Evolutionary conservation across 2,113 vertebrate genomes (phyloP).

Genomic region (Crotalus helleri): DNA sequence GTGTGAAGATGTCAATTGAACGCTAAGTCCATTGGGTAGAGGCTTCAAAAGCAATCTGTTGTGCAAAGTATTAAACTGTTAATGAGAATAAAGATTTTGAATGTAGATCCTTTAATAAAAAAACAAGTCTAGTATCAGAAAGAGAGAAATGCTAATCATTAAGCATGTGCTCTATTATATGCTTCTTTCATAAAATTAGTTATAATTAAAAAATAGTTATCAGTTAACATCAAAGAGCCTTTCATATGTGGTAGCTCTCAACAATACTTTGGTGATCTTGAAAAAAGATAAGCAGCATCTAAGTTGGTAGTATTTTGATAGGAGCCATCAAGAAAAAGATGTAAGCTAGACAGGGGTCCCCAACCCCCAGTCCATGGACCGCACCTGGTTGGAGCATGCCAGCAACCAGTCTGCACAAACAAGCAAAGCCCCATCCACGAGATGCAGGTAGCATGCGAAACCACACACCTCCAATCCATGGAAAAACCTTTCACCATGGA

Average conservation of each 20-base stretch:
- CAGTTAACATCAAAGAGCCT: not conserved
- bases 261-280: too few species aligned
- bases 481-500: too few species aligned
- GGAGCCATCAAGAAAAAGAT: not conserved
- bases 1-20: not conserved
- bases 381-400: too few species aligned
- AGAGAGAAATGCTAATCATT: not conserved
- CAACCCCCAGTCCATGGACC: too few species aligned
- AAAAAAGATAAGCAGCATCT: too few species aligned
- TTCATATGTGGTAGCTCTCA: not conserved
- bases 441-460: too few species aligned
- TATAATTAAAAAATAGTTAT: not conserved
- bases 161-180: not conserved
- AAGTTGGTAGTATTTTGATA: not conserved
- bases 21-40: not conserved
- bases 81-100: not conserved
- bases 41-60: not conserved
- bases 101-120: not conserved
- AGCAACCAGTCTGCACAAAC: too few species aligned
- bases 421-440: too few species aligned
- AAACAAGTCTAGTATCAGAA: not conserved
- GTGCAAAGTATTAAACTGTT: not conserved
- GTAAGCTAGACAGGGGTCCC: not conserved
- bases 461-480: too few species aligned
- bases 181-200: not conserved